phyloP scores from a whole-genome alignment of 2,113 vertebrate genomes.

The Heptranchias perlo region DNA sequence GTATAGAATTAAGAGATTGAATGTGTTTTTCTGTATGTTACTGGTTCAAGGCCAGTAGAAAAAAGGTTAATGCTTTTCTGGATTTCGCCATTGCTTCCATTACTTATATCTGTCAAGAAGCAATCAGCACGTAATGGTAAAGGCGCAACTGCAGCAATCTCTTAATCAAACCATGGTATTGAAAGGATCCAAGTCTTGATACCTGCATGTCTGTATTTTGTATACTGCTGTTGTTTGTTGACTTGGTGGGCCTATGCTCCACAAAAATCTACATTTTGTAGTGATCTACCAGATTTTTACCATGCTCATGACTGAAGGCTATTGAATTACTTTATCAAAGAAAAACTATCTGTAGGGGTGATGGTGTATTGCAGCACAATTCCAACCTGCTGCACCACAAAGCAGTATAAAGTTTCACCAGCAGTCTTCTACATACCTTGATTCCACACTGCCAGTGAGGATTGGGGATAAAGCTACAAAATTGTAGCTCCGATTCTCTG shows the following conservation, averaged over 20 bases:
- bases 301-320: neutral
- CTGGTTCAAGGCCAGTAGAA: slow-evolving; percentile 9
- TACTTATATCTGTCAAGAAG: slow-evolving; percentile 18
- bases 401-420: neutral
- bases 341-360: neutral
- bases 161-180: neutral
- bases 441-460: neutral
- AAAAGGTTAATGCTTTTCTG: slow-evolving; percentile 34
- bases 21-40: slow-evolving; percentile 10
- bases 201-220: neutral
- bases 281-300: neutral
- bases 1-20: neutral
- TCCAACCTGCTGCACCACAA: neutral
- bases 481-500: neutral
- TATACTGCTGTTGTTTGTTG: neutral
- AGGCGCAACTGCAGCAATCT: slow-evolving; percentile 20
- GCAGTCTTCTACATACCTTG: neutral
- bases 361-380: neutral
- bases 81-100: slow-evolving; percentile 24
- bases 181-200: neutral
- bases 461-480: neutral
- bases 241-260: neutral
- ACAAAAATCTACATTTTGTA: neutral
- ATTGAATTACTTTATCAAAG: neutral
- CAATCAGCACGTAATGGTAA: slow-evolving; percentile 32